phyloP scores from a whole-genome alignment of 2,888 invertebrate genomes.

The Linyphia triangularis region DNA sequence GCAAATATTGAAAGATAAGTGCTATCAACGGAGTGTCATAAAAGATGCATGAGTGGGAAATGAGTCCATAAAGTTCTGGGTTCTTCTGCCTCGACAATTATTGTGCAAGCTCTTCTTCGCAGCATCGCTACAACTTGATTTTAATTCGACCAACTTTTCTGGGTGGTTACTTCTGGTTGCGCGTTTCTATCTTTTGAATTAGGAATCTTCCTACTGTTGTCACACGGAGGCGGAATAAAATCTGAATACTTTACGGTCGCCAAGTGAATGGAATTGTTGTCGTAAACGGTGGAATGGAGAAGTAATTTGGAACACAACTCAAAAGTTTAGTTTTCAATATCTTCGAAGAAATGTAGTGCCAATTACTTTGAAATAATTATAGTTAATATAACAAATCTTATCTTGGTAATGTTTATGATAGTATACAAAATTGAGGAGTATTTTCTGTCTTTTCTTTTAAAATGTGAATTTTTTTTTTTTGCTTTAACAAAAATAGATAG shows the following conservation, averaged over 20 bases:
- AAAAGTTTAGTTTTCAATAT: not conserved
- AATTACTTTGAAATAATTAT: too few relatives aligned
- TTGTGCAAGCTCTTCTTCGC: constrained; percentile 12
- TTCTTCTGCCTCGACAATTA: constrained; percentile 69
- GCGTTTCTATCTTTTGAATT: constrained; percentile 21
- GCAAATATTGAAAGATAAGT: constrained; percentile 74
- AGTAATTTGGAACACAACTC: not conserved
- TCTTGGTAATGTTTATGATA: too few relatives aligned
- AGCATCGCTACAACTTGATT: constrained; percentile 47
- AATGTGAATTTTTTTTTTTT: too few relatives aligned
- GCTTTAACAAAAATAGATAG: too few relatives aligned
- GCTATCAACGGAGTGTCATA: constrained; percentile 60
- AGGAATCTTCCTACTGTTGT: not conserved
- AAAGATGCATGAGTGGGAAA: constrained; percentile 70
- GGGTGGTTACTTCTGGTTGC: constrained; percentile 32
- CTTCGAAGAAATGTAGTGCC: too few relatives aligned
- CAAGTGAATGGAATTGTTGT: too few relatives aligned
- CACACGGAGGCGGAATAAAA: not conserved
- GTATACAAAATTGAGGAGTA: too few relatives aligned
- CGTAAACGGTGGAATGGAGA: not conserved
- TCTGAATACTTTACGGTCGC: constrained; percentile 3
- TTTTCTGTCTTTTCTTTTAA: too few relatives aligned
- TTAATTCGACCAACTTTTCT: constrained; percentile 67
- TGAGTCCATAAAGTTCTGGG: constrained; percentile 59
- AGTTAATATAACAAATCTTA: too few relatives aligned